Base-by-base conservation (phyloP, 2,113 vertebrate genomes). In the Larimichthys polyactis region DNA sequence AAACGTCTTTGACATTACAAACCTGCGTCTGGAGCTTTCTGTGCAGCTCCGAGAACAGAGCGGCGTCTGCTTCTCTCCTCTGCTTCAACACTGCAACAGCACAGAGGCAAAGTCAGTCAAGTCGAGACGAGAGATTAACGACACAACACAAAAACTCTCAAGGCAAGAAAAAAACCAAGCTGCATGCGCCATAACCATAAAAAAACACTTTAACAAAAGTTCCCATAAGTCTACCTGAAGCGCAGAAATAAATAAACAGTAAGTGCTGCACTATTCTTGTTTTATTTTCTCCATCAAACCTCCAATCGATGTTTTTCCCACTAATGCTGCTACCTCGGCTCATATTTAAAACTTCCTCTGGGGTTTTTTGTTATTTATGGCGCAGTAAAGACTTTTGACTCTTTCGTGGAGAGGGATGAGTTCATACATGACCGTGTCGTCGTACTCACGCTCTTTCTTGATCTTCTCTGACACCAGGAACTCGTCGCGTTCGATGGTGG, bases 391-490 rank as follows among this genome's bases (percentile, higher is more conserved):
- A 65, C 14, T 60, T 79, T 63, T 3, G 59, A 52, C 67, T 32
- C 66, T 70, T 75, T 57, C 49, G 22, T 65, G 40, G n/a, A 27
- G 0, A 4, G 19, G 49, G 22, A 10, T 40, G 36, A 40, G 36
- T 40, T 40, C 36, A 36, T 36, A 7, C 0, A 7, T 36, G 32
- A 36, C 32, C 4, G 6, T 7, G 32, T 36, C 32, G 32, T 36
- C 36, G 36, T 40, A 96, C 97, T 84, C 94, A 99, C 98, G 72
- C 84, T 99, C 98, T 93, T 99, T 99, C 93, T 99, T 99, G 90
- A 99, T 99, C 92, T 99, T 99, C 92, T 99, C 98, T 0, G 96
- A 97, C 57, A 99, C 98, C 74, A 99, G 96, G 93, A 99, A 99
- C 92, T 99, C 98, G 70, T 99, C 98, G 67, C 98, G 94, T 71